Evolutionary conservation across 2,888 invertebrate species (phyloP), one percentile per base, ranked within the genome.

Genomic region (Standfussiana lucernea): DNA sequence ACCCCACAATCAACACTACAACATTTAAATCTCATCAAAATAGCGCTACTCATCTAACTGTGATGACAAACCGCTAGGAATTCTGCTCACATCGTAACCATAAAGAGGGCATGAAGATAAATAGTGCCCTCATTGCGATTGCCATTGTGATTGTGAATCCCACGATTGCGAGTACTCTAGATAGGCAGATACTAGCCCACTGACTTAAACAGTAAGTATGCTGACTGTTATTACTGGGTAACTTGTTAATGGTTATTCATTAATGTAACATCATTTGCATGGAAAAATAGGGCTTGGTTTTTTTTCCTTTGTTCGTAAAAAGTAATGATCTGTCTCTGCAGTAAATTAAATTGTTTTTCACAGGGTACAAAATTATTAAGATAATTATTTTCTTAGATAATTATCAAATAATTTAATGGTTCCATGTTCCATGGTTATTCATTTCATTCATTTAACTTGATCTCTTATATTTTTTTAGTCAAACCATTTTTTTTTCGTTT

Each of bases 31-130:
- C 53, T 61, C 69, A 80, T 32, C 15, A 62, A 53, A 78, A 75
- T 32, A 72, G 28, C 47, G 61, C 42, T 47, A 68, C 47, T 50
- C 37, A 59, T n/a, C 42, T 83, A 84, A 84, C 84, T 71, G 84
- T 86, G 75, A 62, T 73, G 45, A 73, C 40, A 68, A 35, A 82
- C 88, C 88, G 85, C 75, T 86, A 88, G 67, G 77, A 84, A 79
- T 84, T 81, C 78, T 82, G 73, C 79, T 79, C 81, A 84, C 86
- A 83, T 75, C 77, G 76, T 69, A 79, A 74, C 65, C 42, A 67
- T 62, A 73, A 79, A 47, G 66, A 76, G 75, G 78, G 61, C 67
- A 42, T 76, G 77, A 76, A 84, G 80, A 86, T 88, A 82, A 75
- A 75, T 69, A 75, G 69, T 72, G 79, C 69, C 75, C 82, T 71